Evolutionary conservation across 2,797 vertebrate species (phyloP).

Genomic region (Yasuhikotakia modesta): DNA sequence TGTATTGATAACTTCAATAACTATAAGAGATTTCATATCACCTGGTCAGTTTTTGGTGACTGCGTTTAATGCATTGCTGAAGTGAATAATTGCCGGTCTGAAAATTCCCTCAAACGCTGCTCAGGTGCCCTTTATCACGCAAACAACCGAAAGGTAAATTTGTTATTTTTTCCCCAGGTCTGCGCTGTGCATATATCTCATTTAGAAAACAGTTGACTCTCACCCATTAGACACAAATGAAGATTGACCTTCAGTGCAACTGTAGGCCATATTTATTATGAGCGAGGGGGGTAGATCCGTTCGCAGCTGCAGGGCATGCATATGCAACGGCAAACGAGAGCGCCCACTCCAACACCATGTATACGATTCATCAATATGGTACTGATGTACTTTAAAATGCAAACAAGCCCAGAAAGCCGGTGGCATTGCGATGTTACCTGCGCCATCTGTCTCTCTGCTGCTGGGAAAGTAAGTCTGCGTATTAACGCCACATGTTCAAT

Average conservation of each 20-base stretch:
- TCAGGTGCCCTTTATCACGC: slow-evolving; percentile 74
- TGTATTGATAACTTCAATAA: slow-evolving; percentile 40
- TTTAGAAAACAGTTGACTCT: slow-evolving; percentile 86
- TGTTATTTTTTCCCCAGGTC: slow-evolving; percentile 70
- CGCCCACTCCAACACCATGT: slow-evolving; percentile 89
- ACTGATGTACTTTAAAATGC: slow-evolving; percentile 99
- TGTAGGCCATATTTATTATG: slow-evolving; percentile 85
- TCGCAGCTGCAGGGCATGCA: slow-evolving; percentile 70
- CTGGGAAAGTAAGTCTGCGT: slow-evolving; percentile 89
- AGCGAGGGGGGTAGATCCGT: slow-evolving; percentile 68
- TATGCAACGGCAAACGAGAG: slow-evolving; percentile 85
- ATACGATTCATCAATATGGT: slow-evolving; percentile 99
- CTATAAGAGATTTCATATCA: slow-evolving; percentile 26
- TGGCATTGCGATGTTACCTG: slow-evolving; percentile 89
- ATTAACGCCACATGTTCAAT: slow-evolving; percentile 95
- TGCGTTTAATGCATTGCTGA: slow-evolving; percentile 15
- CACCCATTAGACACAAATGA: slow-evolving; percentile 90
- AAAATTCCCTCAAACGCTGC: slow-evolving; percentile 65
- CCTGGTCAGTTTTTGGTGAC: slow-evolving; percentile 9
- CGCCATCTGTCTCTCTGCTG: slow-evolving; percentile 99
- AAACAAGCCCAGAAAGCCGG: slow-evolving; percentile 99
- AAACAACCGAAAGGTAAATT: slow-evolving; percentile 80
- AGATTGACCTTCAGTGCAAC: slow-evolving; percentile 89
- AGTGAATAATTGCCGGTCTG: slow-evolving; percentile 31
- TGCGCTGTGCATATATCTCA: slow-evolving; percentile 81